Percentiles rank a stretch among this genome's conserved stretches.
Evolutionary conservation across 2,797 vertebrate genomes (phyloP).

Genomic region (Dallia pectoralis): DNA sequence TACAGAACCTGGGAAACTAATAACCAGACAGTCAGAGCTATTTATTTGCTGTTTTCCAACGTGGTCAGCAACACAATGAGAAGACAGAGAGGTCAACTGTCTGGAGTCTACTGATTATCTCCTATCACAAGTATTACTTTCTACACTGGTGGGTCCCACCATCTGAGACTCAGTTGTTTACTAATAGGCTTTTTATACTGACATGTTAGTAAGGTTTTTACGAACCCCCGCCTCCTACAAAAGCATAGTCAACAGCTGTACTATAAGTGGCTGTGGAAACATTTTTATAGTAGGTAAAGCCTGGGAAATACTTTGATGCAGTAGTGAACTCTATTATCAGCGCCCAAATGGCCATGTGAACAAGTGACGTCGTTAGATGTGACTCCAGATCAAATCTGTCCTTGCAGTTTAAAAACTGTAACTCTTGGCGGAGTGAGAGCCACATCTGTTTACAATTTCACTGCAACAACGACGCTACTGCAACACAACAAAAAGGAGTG

Average conservation of each 20-base stretch:
- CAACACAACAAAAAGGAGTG: no score
- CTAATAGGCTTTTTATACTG: conserved; percentile 17
- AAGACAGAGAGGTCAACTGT: no score
- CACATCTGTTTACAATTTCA: no score
- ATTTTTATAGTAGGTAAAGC: not conserved
- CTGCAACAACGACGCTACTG: no score
- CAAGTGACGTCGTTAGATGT: not conserved
- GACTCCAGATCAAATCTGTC: not conserved
- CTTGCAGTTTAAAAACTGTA: not conserved
- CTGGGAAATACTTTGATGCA: not conserved
- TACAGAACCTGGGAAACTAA: conserved; percentile 11
- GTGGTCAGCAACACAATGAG: not conserved
- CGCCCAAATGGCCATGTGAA: not conserved
- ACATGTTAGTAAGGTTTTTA: not conserved
- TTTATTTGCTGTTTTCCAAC: conserved; percentile 9
- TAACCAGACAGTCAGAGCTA: not conserved
- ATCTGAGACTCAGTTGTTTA: not conserved
- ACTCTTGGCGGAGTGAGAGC: no score
- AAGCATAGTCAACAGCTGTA: not conserved
- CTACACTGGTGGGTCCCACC: conserved; percentile 9
- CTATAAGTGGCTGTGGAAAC: not conserved
- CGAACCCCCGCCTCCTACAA: not conserved
- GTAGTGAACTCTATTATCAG: not conserved
- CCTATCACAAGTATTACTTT: not conserved
- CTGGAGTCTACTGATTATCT: conserved; percentile 8